Percentiles rank a stretch among this genome's conserved stretches.
Evolutionary conservation across 2,113 vertebrate genomes (phyloP).

Genomic region (Macheiramphus alcinus): DNA sequence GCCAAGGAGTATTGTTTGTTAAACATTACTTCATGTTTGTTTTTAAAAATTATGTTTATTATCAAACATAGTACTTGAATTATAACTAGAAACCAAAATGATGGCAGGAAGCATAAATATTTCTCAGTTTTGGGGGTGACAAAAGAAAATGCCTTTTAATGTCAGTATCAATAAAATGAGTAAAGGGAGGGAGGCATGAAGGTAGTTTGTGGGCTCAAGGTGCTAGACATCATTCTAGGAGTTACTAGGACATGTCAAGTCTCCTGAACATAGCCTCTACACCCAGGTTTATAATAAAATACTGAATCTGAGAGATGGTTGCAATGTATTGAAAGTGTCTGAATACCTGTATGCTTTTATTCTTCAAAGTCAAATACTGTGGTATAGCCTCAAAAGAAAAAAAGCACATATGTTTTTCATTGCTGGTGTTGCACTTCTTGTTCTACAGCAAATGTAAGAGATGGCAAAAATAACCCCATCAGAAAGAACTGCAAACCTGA

Average conservation of each 20-base stretch:
- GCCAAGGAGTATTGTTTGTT: not conserved
- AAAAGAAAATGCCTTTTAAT: not conserved
- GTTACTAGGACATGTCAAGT: not conserved
- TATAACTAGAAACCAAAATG: not conserved
- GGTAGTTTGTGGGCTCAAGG: not conserved
- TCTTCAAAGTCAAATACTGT: not conserved
- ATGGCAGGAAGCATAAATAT: not conserved
- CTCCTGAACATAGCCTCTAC: not conserved
- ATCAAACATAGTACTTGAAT: not conserved
- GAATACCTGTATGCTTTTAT: not conserved
- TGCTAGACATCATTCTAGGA: not conserved
- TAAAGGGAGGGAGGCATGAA: not conserved
- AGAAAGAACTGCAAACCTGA: not conserved
- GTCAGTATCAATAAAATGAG: not conserved
- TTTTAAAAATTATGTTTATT: not conserved
- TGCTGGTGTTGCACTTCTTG: not conserved
- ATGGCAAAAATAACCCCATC: not conserved
- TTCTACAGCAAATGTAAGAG: not conserved
- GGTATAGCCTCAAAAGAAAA: not conserved
- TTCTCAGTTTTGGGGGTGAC: not conserved
- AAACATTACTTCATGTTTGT: not conserved
- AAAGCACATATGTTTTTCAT: not conserved
- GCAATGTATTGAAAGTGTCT: not conserved
- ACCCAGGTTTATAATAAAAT: not conserved
- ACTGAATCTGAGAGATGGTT: not conserved